Conservation (phyloP, 2,113 vertebrate genomes). For the Glareola pratincola region DNA sequence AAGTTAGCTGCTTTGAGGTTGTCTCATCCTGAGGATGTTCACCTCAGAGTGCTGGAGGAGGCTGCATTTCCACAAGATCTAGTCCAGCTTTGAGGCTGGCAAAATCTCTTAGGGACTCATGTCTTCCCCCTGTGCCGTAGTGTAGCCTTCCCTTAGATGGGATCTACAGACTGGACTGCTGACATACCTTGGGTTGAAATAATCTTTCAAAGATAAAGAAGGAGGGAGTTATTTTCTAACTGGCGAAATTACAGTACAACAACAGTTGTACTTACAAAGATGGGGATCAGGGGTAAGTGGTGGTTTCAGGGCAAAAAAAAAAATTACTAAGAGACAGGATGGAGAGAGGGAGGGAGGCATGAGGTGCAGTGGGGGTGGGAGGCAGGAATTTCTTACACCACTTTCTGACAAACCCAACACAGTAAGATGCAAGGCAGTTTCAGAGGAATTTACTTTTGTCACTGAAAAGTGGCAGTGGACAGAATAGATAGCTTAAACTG, state of each 20-base stretch:
- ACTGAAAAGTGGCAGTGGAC: not conserved
- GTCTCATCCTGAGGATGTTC: not conserved
- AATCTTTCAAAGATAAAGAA: not conserved
- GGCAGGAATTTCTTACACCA: not conserved
- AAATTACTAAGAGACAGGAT: not conserved
- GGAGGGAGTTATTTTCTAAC: not conserved
- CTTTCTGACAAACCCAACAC: not conserved
- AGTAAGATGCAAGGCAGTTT: not conserved
- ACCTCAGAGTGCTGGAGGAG: not conserved
- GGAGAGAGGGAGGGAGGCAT: not conserved
- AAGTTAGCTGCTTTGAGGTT: not conserved
- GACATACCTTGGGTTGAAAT: not conserved
- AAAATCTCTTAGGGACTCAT: not conserved
- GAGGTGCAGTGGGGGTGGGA: not conserved
- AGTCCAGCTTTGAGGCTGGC: not conserved
- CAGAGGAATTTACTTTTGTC: not conserved
- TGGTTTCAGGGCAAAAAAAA: not conserved
- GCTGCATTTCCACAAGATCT: not conserved
- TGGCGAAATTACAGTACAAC: not conserved
- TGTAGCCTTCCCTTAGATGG: not conserved
- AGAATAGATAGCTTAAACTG: not conserved
- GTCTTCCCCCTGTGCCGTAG: not conserved
- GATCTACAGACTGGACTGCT: not conserved
- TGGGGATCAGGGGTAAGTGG: fast-evolving
- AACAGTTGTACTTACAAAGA: not conserved